These are phyloP conservation scores for Cranoglanis bouderius DNA, from an alignment of 2,113 vertebrate genomes.

Conservation along the genomic window DNA sequence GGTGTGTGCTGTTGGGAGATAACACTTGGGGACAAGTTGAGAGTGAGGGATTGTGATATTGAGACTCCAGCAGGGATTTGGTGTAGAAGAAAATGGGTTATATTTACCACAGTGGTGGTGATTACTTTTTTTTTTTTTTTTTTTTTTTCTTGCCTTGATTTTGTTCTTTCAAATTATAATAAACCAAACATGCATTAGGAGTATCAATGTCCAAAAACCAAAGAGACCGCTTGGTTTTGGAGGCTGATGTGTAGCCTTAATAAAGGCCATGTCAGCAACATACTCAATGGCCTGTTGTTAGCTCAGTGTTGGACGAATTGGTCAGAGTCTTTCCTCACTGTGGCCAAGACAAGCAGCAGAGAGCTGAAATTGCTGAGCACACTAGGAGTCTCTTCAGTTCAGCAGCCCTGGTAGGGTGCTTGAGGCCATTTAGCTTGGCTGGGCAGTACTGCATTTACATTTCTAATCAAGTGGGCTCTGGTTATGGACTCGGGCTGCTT, in stretches of 20 bases:
- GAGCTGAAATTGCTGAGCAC: background rate
- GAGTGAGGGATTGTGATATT: background rate
- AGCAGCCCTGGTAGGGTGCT: constrained; percentile 21
- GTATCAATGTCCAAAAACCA: background rate
- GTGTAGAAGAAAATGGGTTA: background rate
- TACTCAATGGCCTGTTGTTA: constrained; percentile 61
- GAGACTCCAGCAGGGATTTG: background rate
- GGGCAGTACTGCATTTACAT: constrained; percentile 37
- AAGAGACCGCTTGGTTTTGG: background rate
- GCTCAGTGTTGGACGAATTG: constrained; percentile 58
- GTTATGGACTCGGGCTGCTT: constrained; percentile 23
- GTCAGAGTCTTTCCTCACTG: constrained; percentile 54
- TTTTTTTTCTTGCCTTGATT: background rate
- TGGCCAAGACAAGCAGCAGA: constrained; percentile 35
- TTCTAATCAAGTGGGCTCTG: constrained; percentile 37
- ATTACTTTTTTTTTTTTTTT: no score
- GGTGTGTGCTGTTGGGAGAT: background rate
- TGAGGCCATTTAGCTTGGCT: constrained; percentile 27
- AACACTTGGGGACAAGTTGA: background rate
- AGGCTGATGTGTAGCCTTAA: background rate
- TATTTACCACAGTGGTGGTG: background rate
- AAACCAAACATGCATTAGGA: background rate
- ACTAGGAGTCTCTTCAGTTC: constrained; percentile 19
- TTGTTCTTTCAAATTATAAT: background rate
- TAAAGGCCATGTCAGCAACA: constrained; percentile 25